Base-by-base conservation (phyloP, 2,113 vertebrate species). In the Scytalopus superciliaris region DNA sequence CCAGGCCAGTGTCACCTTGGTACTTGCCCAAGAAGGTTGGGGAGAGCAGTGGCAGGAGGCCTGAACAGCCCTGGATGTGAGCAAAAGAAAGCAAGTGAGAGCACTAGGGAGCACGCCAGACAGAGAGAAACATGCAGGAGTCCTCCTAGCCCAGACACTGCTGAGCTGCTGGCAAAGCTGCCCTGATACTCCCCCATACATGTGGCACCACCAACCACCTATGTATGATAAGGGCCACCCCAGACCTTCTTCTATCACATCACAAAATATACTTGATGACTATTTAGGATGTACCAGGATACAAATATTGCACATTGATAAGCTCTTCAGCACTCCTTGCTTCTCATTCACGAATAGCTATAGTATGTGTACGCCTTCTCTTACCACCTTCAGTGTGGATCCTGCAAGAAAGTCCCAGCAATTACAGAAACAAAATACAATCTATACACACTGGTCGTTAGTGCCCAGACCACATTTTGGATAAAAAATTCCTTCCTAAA, bases 111-210 rank as follows among this genome's bases (percentile, higher is more conserved):
- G 28, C 14, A 9, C 1, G 0, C 37, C 10, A 64, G 63, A 45
- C 23, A 49, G 35, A 45, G 19, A 53, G 31, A 1, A 33, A 68
- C 1, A 1, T 0, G 0, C 28, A 62, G 42, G 70, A 55, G 18
- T 19, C 21, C 59, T 55, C 19, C 2, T 0, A 81, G 47, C 33
- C 47, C 52, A 31, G 30, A 12, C 7, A 1, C 45, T 44, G 68
- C 60, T 7, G 28, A 82, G 52, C 31, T 60, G 47, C 73, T 69
- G 42, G 40, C 64, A 81, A 62, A 87, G 25, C 39, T 39, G 23
- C 42, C 63, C 53, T 4, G 0, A 30, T 15, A 31, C 4, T 27
- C 5, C 27, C 19, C 27, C 3, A 1, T 37, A 24, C 28, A 19
- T 28, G 17, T 10, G 56, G 55, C 28, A 50, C 64, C 77, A n/a